These are phyloP conservation scores for Vimba vimba DNA, from an alignment of 2,113 vertebrate genomes.

Conservation along the genomic window DNA sequence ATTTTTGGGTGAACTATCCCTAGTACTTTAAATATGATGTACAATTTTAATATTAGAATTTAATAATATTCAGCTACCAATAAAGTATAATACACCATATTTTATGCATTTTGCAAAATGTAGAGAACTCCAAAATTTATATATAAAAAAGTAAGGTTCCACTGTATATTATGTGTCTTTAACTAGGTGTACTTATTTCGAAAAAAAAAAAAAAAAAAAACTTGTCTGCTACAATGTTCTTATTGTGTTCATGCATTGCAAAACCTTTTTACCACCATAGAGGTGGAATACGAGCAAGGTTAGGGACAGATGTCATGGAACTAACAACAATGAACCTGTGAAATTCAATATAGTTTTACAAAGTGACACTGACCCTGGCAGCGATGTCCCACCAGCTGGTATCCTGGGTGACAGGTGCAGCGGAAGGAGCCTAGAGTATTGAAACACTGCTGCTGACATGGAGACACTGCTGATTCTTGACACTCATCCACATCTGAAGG, in stretches of 20 bases:
- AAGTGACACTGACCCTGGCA: slow-evolving; percentile 75
- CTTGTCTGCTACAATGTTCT: too few species aligned
- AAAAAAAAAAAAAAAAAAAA: too few species aligned
- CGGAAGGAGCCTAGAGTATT: slow-evolving; percentile 81
- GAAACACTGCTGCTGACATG: slow-evolving; percentile 81
- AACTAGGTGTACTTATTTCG: too few species aligned
- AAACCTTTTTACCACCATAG: too few species aligned
- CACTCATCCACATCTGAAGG: slow-evolving; percentile 81
- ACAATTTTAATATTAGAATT: not conserved
- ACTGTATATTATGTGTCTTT: too few species aligned
- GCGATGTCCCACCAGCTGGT: slow-evolving; percentile 76
- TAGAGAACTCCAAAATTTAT: too few species aligned
- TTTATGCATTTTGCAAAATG: too few species aligned
- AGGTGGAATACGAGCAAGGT: too few species aligned
- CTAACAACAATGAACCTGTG: not conserved
- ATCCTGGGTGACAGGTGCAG: slow-evolving; percentile 79
- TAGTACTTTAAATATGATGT: not conserved
- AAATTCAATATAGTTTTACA: not conserved
- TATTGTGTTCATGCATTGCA: too few species aligned
- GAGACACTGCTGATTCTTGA: slow-evolving; percentile 76
- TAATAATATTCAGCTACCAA: not conserved
- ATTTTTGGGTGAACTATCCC: too few species aligned
- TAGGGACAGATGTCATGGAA: not conserved
- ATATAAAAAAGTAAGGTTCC: too few species aligned
- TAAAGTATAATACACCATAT: not conserved